These are phyloP conservation scores for Cyphomyrus plagiostoma DNA, from an alignment of 2,113 vertebrate genomes.

Conservation along the genomic window DNA sequence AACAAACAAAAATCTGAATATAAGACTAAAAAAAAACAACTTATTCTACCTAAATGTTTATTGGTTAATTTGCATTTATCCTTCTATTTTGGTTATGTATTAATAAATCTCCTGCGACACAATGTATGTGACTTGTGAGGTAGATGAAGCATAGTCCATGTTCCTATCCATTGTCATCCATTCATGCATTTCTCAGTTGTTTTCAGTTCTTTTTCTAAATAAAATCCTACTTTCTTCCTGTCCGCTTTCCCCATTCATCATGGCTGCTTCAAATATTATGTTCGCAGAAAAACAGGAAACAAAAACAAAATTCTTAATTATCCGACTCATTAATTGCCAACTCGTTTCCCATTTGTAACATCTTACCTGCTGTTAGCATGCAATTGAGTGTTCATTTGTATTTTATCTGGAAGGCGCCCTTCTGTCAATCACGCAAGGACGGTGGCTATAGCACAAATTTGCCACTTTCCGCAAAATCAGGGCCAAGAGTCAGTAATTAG, in stretches of 20 bases:
- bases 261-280: not conserved
- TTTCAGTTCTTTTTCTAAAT: not conserved
- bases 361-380: conserved; percentile 58
- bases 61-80: not conserved
- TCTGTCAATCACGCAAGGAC: conserved; percentile 50
- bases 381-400: conserved; percentile 48
- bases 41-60: not conserved
- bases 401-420: conserved; percentile 35
- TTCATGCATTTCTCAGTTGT: not conserved
- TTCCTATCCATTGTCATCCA: not conserved
- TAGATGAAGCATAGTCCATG: not conserved
- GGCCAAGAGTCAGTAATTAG: conserved; percentile 67
- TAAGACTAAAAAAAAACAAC: not conserved
- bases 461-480: conserved; percentile 56
- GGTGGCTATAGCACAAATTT: conserved; percentile 57
- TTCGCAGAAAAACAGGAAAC: not conserved
- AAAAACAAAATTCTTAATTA: conserved; percentile 42
- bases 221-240: not conserved
- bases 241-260: not conserved
- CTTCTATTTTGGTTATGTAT: not conserved
- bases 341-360: conserved; percentile 55
- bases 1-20: not conserved
- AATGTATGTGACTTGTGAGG: not conserved
- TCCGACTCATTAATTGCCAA: conserved; percentile 55
- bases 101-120: not conserved